Conservation (phyloP, 2,113 vertebrate genomes). For the Eleginops maclovinus region DNA sequence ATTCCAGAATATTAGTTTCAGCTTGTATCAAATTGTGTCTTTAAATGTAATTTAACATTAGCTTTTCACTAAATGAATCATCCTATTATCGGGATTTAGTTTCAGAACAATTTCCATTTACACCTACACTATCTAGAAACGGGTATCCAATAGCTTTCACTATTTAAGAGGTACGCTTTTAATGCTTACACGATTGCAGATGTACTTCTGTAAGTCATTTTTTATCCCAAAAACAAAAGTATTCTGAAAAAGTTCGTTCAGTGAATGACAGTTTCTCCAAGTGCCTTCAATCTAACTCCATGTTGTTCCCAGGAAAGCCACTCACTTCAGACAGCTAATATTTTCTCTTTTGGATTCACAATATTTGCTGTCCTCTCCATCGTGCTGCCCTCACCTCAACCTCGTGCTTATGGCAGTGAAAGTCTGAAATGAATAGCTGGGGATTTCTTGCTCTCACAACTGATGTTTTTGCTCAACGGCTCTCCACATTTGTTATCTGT, state of each 20-base stretch:
- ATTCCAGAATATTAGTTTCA: not conserved
- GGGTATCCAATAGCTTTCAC: conserved; percentile 4
- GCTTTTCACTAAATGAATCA: conserved; percentile 37
- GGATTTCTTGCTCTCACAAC: conserved; percentile 61
- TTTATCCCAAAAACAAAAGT: not conserved
- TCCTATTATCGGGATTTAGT: not conserved
- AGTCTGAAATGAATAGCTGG: conserved; percentile 83
- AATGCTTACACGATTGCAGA: not conserved
- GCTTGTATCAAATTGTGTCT: not conserved
- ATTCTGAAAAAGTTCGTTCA: not conserved
- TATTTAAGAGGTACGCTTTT: not conserved
- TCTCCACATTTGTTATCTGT: conserved; percentile 16
- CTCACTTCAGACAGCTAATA: conserved; percentile 69
- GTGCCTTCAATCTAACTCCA: conserved; percentile 14
- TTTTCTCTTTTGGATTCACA: conserved; percentile 69
- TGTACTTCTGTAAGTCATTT: not conserved
- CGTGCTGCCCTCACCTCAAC: conserved; percentile 60
- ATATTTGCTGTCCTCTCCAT: conserved; percentile 76
- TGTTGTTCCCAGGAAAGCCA: conserved; percentile 75
- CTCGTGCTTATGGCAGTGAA: conserved; percentile 67
- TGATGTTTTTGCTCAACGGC: conserved; percentile 59
- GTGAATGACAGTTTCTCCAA: conserved; percentile 1
- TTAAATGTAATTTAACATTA: conserved; percentile 19
- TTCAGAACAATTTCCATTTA: conserved; percentile 36
- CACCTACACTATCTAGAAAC: conserved; percentile 29